A percentile compares a stretch with the other conserved stretches of the same genome.
Conservation (phyloP, 2,113 vertebrate species). For the Lucifuga dentata region DNA sequence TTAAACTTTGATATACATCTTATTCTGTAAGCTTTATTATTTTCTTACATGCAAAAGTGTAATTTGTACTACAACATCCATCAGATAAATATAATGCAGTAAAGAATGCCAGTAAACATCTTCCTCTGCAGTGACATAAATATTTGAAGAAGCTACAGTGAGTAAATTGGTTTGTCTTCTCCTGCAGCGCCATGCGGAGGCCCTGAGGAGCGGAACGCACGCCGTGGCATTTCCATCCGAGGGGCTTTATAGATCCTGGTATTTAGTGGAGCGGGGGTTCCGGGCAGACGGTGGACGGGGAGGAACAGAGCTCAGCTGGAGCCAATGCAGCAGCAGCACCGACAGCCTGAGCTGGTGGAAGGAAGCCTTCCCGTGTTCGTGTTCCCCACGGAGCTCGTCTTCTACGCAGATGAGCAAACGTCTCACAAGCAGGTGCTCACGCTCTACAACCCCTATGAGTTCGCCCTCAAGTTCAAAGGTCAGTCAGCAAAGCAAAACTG, state of each 20-base stretch:
- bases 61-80: not conserved
- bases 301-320: constrained; percentile 87
- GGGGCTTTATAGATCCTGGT: constrained; percentile 41
- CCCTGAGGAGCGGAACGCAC: constrained; percentile 66
- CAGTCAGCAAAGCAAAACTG: constrained; percentile 77
- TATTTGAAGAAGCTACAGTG: too few relatives aligned
- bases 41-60: not conserved
- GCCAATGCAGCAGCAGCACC: constrained; percentile 99
- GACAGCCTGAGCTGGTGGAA: constrained; percentile 98
- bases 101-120: not conserved
- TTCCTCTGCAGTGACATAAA: not conserved
- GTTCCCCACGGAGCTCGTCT: constrained; percentile 97
- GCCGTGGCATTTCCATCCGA: constrained; percentile 42
- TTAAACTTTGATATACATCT: too few relatives aligned
- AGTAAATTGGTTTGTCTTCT: constrained; percentile 4
- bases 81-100: not conserved
- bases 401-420: constrained; percentile 97
- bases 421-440: constrained; percentile 99
- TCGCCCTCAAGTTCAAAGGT: constrained; percentile 99
- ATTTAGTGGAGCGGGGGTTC: constrained; percentile 49
- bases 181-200: constrained; percentile 61
- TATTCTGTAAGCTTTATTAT: too few relatives aligned
- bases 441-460: constrained; percentile 99
- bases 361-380: constrained; percentile 99
- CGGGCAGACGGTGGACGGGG: constrained; percentile 77